A percentile compares a stretch with the other conserved stretches of the same genome.
Evolutionary conservation across 1,140 invertebrate species (phyloP).

Genomic region (Hypothenemus hampei): DNA sequence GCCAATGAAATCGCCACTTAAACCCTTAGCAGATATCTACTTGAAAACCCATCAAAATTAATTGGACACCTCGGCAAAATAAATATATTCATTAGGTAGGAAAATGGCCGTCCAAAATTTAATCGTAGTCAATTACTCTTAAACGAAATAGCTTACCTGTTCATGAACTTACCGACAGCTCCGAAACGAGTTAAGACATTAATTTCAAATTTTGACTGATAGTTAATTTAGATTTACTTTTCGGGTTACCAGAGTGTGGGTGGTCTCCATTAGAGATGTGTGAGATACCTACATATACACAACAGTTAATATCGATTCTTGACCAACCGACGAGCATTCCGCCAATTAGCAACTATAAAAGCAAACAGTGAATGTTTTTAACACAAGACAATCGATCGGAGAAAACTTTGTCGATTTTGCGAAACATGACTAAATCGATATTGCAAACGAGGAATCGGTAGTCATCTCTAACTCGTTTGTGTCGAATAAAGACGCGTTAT

Average conservation of each 20-base stretch:
- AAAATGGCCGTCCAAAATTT: constrained; percentile 20
- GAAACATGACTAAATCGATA: constrained; percentile 8
- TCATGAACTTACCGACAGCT: constrained; percentile 20
- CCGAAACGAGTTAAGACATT: constrained; percentile 23
- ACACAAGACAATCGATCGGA: too few relatives aligned
- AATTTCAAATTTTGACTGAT: constrained; percentile 24
- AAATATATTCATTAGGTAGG: constrained; percentile 21
- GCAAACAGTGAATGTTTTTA: too few relatives aligned
- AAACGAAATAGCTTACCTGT: constrained; percentile 17
- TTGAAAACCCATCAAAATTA: constrained; percentile 18
- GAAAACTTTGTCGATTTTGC: too few relatives aligned
- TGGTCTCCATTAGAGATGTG: constrained; percentile 17
- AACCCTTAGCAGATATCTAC: constrained; percentile 8
- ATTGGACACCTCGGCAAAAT: constrained; percentile 20
- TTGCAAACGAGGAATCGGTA: constrained; percentile 8
- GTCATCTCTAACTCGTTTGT: constrained; percentile 22
- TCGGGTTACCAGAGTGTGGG: constrained; percentile 10
- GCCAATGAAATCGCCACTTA: constrained; percentile 21
- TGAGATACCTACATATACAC: not conserved
- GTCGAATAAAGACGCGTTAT: constrained; percentile 21
- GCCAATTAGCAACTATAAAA: too few relatives aligned
- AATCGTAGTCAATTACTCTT: constrained; percentile 19
- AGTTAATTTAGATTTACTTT: constrained; percentile 21
- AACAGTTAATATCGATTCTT: too few relatives aligned
- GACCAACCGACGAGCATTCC: too few relatives aligned